Evolutionary conservation across 2,888 invertebrate species (phyloP).

Genomic region (Thereva unica): DNA sequence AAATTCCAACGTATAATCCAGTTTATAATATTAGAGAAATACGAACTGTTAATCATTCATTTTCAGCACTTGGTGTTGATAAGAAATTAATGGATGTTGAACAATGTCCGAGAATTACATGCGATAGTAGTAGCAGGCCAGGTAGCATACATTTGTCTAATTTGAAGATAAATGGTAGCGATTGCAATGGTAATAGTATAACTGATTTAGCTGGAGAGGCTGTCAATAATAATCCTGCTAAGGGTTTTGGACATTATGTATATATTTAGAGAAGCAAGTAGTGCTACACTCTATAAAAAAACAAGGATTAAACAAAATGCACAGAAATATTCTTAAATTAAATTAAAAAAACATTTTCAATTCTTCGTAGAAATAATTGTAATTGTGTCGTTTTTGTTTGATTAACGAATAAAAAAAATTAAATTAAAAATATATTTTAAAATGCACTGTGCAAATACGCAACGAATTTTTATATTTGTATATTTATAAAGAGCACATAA

Average conservation of each 20-base stretch:
- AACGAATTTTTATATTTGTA: too few relatives aligned
- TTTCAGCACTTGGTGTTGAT: conserved; percentile 57
- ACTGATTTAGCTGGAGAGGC: conserved; percentile 46
- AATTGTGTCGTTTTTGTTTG: too few relatives aligned
- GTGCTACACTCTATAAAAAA: not conserved
- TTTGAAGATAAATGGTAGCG: conserved; percentile 40
- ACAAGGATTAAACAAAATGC: too few relatives aligned
- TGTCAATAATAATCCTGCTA: conserved; percentile 57
- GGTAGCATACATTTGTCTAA: conserved; percentile 46
- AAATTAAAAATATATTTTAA: too few relatives aligned
- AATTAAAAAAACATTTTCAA: too few relatives aligned
- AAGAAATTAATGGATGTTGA: conserved; percentile 57
- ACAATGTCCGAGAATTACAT: conserved; percentile 40
- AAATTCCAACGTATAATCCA: conserved; percentile 49
- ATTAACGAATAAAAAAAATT: too few relatives aligned
- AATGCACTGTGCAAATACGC: too few relatives aligned
- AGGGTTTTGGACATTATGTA: conserved; percentile 57
- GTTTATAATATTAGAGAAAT: conserved; percentile 59
- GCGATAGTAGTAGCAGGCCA: conserved; percentile 46
- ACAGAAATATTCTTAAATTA: too few relatives aligned
- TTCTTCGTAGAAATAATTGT: too few relatives aligned
- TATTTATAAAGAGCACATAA: too few relatives aligned
- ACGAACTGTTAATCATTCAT: conserved; percentile 55
- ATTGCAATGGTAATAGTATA: conserved; percentile 21
- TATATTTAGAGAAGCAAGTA: conserved; percentile 50